Evolutionary conservation across 2,888 invertebrate genomes (phyloP), one percentile per base, ranked within the genome.

Genomic region (Strigamia maritima): DNA sequence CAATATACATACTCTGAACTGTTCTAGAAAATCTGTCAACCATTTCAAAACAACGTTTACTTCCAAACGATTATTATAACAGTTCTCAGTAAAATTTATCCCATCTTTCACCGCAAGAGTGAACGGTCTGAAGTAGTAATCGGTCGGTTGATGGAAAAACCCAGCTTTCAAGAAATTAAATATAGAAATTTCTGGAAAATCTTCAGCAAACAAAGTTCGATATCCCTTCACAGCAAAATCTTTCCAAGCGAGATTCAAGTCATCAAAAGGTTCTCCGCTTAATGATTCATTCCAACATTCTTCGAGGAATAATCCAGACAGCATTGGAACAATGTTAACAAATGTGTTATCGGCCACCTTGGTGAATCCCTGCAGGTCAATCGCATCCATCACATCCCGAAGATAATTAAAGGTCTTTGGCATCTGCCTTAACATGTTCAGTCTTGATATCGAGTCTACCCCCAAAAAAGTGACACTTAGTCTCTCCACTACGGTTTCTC

Each of bases 381-480:
- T 87, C 89, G 93, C 94, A 79, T 89, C 90, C 80, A 91, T 90
- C 22, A 90, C 88, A 74, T 90, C 87, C 6, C 83, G 80, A 44
- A 96, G 87, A 84, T 90, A 91, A 19, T 88, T 86, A 0, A 89
- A 88, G 0, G 94, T 94, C 83, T 89, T 88, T 0, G 92, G 91
- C 90, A 95, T 91, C 10, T 92, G 90, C 77, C 93, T 89, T 26
- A 90, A 88, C 79, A 94, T 89, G 84, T 95, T 93, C 65, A 93
- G 87, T 79, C 94, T 87, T 0, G 95, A 95, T 83, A 95, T 91
- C 74, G 94, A 93, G 84, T 95, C 95, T 83, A 96, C 91, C 54
- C 95, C 95, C 22, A 97, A 85, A 84, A 95, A 87, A 38, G 95
- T 86, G 0, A 96, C 90, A 84, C 91, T 92, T 19, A 91, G 86